A percentile compares a stretch with the other conserved stretches of the same genome.
These are phyloP conservation scores for Microctonus aethiopoides DNA, from an alignment of 2,888 invertebrate genomes.

Conservation along the genomic window DNA sequence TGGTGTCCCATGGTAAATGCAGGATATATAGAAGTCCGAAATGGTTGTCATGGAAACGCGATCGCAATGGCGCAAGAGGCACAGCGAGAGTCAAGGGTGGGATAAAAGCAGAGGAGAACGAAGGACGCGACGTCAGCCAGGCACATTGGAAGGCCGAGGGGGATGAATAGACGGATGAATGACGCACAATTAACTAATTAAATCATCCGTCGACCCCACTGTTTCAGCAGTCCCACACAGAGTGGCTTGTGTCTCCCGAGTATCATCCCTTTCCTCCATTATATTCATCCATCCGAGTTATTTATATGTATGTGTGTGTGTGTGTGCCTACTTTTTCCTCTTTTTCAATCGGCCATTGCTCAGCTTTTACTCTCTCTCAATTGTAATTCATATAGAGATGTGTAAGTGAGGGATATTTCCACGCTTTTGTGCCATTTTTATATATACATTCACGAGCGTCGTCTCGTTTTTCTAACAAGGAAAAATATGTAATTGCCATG, in stretches of 20 bases:
- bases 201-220: conserved; percentile 64
- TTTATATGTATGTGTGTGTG: neutral
- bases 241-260: conserved; percentile 54
- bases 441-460: neutral
- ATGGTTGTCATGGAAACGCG: conserved; percentile 51
- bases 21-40: conserved; percentile 37
- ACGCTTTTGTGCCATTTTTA: neutral
- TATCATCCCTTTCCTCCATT: conserved; percentile 51
- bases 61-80: conserved; percentile 46
- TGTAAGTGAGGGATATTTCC: neutral
- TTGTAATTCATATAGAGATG: conserved; percentile 26
- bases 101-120: conserved; percentile 52
- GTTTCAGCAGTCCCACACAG: conserved; percentile 35
- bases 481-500: conserved; percentile 30
- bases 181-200: conserved; percentile 67
- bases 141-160: conserved; percentile 45
- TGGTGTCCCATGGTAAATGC: neutral
- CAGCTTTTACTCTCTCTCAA: conserved; percentile 28
- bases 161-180: conserved; percentile 67
- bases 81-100: conserved; percentile 35
- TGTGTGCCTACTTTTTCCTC: conserved; percentile 17
- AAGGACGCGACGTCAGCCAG: conserved; percentile 42
- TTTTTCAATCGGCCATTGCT: conserved; percentile 30
- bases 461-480: conserved; percentile 4
- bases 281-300: neutral